phyloP scores from a whole-genome alignment of 2,797 vertebrate species.

The Hozukius guyotensis region DNA sequence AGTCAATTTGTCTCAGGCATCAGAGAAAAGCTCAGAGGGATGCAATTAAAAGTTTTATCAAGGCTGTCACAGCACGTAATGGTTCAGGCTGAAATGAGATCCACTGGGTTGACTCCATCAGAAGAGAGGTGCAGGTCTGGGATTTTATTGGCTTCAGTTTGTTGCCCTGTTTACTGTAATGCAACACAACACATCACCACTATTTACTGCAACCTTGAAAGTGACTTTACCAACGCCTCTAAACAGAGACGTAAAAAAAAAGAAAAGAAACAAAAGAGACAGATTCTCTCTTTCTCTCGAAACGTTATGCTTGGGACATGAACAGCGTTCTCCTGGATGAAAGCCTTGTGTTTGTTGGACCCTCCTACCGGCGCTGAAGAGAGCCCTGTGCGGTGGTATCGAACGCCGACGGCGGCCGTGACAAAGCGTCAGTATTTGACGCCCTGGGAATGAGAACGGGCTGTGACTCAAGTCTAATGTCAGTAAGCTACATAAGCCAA shows the following conservation, averaged over 20 bases:
- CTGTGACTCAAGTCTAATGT: no score
- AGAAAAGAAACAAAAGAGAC: not conserved
- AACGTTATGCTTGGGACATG: no score
- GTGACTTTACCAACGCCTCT: constrained; percentile 22
- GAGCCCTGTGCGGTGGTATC: no score
- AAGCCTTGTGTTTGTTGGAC: no score
- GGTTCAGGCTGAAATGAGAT: constrained; percentile 57
- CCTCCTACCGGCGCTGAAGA: no score
- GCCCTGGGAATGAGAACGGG: no score
- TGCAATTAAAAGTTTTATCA: constrained; percentile 78
- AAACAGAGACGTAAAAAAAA: not conserved
- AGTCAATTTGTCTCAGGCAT: constrained; percentile 74
- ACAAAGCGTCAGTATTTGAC: no score
- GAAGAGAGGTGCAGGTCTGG: constrained; percentile 17
- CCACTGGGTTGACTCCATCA: constrained; percentile 47
- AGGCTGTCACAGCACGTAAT: constrained; percentile 69
- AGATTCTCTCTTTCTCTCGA: no score
- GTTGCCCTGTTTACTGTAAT: constrained; percentile 47
- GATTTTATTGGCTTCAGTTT: constrained; percentile 38
- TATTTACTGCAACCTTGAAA: constrained; percentile 46
- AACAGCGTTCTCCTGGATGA: no score
- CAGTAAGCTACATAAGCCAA: not conserved
- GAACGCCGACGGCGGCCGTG: no score
- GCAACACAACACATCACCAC: constrained; percentile 22
- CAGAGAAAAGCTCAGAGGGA: constrained; percentile 61